phyloP scores from a whole-genome alignment of 1,140 invertebrate genomes.

The Drosophila tropicalis region DNA sequence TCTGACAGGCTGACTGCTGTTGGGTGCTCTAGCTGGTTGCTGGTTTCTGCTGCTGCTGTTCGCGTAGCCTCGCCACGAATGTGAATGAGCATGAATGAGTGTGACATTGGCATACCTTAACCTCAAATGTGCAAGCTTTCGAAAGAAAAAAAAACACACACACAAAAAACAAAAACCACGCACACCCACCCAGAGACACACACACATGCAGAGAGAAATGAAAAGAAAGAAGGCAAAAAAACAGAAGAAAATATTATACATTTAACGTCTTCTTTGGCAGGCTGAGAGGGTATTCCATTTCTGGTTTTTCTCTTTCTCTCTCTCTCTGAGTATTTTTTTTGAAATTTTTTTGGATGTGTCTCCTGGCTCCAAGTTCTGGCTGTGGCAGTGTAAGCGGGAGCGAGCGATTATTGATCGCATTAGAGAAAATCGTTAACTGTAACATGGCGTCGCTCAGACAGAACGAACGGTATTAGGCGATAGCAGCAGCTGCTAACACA shows the following conservation, averaged over 20 bases:
- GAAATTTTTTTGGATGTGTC: background rate
- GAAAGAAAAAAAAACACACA: slow-evolving; percentile 54
- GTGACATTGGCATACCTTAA: slow-evolving; percentile 81
- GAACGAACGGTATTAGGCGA: slow-evolving; percentile 49
- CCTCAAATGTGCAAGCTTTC: slow-evolving; percentile 75
- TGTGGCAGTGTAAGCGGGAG: slow-evolving; percentile 49
- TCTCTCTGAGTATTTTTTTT: background rate
- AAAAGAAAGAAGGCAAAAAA: slow-evolving; percentile 6
- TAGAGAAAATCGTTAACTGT: slow-evolving; percentile 81
- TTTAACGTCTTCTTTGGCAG: slow-evolving; percentile 58
- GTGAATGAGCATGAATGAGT: slow-evolving; percentile 81
- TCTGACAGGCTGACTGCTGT: slow-evolving; percentile 20
- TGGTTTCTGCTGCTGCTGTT: slow-evolving; percentile 53
- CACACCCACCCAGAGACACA: slow-evolving; percentile 16
- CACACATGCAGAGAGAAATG: background rate
- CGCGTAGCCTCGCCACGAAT: slow-evolving; percentile 74
- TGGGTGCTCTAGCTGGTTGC: slow-evolving; percentile 13
- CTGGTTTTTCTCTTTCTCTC: background rate
- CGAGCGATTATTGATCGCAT: slow-evolving; percentile 78
- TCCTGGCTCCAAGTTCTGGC: slow-evolving; percentile 1
- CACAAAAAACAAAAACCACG: slow-evolving; percentile 28
- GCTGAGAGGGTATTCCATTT: slow-evolving; percentile 45
- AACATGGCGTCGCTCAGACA: slow-evolving; percentile 77
- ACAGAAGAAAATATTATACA: slow-evolving; percentile 2
- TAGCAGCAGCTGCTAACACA: slow-evolving; percentile 15